These are phyloP conservation scores for Anthonomus grandis DNA, from an alignment of 1,140 invertebrate genomes.

Conservation along the genomic window DNA sequence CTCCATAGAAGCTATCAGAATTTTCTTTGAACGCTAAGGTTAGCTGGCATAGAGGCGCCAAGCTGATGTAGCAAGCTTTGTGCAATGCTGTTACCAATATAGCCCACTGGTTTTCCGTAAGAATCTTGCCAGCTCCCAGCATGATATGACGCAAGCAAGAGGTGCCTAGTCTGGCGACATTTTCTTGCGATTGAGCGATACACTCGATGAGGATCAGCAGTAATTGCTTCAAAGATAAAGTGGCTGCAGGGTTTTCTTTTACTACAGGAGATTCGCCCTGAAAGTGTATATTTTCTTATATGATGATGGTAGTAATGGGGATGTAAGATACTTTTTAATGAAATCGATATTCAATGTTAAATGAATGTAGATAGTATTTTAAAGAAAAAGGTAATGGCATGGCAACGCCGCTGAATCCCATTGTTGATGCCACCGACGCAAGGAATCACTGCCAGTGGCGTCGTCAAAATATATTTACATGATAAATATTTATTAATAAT, in stretches of 20 bases:
- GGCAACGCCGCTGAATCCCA: no score
- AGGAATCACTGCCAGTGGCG: no score
- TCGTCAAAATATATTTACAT: no score
- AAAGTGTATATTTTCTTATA: no score
- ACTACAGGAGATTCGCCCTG: slow-evolving; percentile 33
- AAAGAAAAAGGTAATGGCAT: no score
- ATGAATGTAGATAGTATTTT: no score
- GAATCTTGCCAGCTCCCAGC: slow-evolving; percentile 73
- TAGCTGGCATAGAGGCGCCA: slow-evolving; percentile 79
- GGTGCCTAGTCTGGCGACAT: slow-evolving; percentile 84
- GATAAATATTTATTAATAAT: no score
- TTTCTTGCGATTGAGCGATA: slow-evolving; percentile 82
- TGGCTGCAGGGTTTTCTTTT: slow-evolving; percentile 59
- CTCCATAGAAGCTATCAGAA: slow-evolving; percentile 91
- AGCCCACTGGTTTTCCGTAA: slow-evolving; percentile 82
- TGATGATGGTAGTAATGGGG: no score
- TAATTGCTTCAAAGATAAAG: slow-evolving; percentile 81
- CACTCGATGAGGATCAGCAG: slow-evolving; percentile 87
- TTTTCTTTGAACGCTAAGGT: slow-evolving; percentile 83
- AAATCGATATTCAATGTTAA: no score
- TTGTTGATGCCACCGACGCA: no score
- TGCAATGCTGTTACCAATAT: slow-evolving; percentile 75
- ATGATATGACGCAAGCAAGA: slow-evolving; percentile 88
- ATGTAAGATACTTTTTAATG: no score
- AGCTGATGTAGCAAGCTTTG: slow-evolving; percentile 76